phyloP scores from a whole-genome alignment of 2,797 vertebrate genomes.

The Tangara arthus region DNA sequence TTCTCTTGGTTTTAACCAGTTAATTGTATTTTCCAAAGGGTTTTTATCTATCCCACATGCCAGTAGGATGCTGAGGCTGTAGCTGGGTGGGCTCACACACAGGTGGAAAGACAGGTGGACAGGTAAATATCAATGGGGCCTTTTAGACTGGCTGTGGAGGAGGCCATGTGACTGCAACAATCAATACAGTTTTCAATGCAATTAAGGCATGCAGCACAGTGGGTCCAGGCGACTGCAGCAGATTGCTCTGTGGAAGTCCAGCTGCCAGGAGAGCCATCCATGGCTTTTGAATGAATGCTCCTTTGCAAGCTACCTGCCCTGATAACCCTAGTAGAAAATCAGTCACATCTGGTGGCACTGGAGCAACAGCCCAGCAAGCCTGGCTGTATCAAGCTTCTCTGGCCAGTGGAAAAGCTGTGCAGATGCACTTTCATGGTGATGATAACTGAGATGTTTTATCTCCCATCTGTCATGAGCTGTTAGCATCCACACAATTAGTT shows the following conservation, averaged over 20 bases:
- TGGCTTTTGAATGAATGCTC: not conserved
- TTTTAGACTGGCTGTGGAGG: not conserved
- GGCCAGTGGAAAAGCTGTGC: not conserved
- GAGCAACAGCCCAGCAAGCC: not conserved
- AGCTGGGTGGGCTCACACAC: not conserved
- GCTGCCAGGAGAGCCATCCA: not conserved
- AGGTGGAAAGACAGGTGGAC: not conserved
- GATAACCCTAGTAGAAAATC: not conserved
- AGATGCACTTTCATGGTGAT: not conserved
- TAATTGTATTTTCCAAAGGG: not conserved
- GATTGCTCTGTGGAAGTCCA: rapidly evolving
- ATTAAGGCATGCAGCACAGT: not conserved
- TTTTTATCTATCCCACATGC: not conserved
- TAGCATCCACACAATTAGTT: not conserved
- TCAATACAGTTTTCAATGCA: not conserved
- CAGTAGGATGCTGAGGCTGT: not conserved
- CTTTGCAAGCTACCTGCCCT: not conserved
- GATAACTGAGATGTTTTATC: not conserved
- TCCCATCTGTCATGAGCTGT: not conserved
- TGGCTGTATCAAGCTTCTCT: not conserved
- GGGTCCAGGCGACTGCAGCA: not conserved
- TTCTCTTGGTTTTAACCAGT: not conserved
- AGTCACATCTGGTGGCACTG: not conserved
- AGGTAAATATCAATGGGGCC: not conserved
- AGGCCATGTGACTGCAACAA: not conserved